These are phyloP conservation scores for Tetheella fluctuosa DNA, from an alignment of 2,888 invertebrate species.

Conservation along the genomic window DNA sequence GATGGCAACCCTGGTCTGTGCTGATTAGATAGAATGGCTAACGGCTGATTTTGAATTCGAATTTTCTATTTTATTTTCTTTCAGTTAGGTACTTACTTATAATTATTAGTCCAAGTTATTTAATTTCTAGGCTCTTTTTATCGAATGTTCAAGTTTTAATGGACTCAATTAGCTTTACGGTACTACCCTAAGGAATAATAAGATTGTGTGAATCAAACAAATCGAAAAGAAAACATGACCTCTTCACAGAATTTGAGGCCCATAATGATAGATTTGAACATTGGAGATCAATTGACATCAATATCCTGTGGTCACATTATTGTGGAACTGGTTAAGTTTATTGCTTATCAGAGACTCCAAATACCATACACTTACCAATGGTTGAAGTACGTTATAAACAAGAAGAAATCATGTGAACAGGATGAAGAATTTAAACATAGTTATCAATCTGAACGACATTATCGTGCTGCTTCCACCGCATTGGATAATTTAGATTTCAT, in stretches of 20 bases:
- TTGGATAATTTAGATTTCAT: constrained; percentile 75
- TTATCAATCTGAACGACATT: constrained; percentile 73
- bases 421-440: constrained; percentile 55
- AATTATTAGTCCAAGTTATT: too few species aligned
- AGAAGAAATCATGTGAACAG: constrained; percentile 55
- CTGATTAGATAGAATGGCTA: too few species aligned
- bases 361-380: constrained; percentile 80
- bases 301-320: constrained; percentile 83
- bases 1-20: too few species aligned
- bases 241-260: constrained; percentile 38
- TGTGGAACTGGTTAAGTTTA: constrained; percentile 82
- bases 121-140: too few species aligned
- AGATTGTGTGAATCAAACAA: background rate
- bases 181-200: too few species aligned
- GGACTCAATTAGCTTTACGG: too few species aligned
- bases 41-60: too few species aligned
- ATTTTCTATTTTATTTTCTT: too few species aligned
- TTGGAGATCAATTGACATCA: constrained; percentile 81
- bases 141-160: too few species aligned
- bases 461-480: constrained; percentile 67
- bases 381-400: constrained; percentile 74
- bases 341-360: constrained; percentile 83
- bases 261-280: constrained; percentile 63
- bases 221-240: constrained; percentile 34
- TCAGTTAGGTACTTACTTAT: too few species aligned